Base-by-base conservation (phyloP, 2,113 vertebrate genomes). In the Oryzias javanicus region DNA sequence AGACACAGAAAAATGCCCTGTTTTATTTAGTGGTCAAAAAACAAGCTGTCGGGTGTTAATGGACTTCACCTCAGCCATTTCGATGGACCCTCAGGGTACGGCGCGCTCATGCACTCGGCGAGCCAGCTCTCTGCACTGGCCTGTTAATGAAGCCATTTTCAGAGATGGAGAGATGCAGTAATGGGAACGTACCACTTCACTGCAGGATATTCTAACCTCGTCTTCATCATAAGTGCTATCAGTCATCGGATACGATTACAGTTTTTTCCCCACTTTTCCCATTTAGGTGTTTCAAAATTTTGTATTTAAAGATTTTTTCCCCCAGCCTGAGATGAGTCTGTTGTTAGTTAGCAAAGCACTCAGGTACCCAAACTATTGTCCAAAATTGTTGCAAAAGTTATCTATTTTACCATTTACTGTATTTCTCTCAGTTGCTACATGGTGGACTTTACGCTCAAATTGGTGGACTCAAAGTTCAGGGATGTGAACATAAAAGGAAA, bases 11-110 rank as follows among this genome's bases (percentile, higher is more conserved):
- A 80, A 77, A 81, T 54, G 67, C 61, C 68, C 68, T 73, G 74
- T 84, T 88, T 88, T 87, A 88, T 90, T 85, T 86, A 81, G 83
- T 81, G 82, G 70, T 84, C 69, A 81, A 85, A 85, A 86, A 86
- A 82, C 74, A 82, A 85, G 84, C 73, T 78, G 73, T 71, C 45
- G 62, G 76, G 74, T 80, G 80, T 85, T 88, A 89, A 87, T 89
- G 79, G 84, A 86, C 82, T 89, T 84, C 81, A 90, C 83, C 81
- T 87, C 80, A 72, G 78, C 73, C 68, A 41, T 82, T 79, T 62
- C 19, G 27, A 42, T 17, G 29, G 72, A 78, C 81, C 80, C 86
- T 87, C 40, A 27, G 79, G 86, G 76, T 83, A 71, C 60, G 67
- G 64, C 15, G 8, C 35, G 55, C 53, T 79, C 60, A 42, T 81